Conservation (phyloP, 1,140 invertebrate species). For the Branchinecta lynchi region DNA sequence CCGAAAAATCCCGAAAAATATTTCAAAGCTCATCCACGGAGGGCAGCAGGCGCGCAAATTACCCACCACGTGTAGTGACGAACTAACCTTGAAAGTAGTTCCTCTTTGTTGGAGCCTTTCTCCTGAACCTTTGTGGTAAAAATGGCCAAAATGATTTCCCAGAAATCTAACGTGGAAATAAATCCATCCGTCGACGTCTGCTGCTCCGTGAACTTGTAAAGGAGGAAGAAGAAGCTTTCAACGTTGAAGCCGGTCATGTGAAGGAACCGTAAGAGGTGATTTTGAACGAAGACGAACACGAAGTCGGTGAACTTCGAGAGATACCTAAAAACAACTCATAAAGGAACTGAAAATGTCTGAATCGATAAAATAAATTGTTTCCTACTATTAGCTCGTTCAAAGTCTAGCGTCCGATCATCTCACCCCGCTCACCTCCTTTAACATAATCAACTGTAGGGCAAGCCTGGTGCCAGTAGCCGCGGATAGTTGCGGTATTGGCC, state of each 20-base stretch:
- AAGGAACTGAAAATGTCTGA: too few relatives aligned
- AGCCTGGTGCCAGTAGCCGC: too few relatives aligned
- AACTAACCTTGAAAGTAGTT: not conserved
- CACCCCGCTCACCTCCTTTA: too few relatives aligned
- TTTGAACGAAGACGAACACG: not conserved
- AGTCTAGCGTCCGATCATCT: too few relatives aligned
- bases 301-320: not conserved
- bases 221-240: conserved; percentile 4
- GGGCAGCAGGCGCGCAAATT: too few relatives aligned
- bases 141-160: not conserved
- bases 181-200: not conserved
- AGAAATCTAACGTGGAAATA: not conserved
- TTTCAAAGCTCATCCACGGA: too few relatives aligned
- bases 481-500: too few relatives aligned
- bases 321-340: not conserved
- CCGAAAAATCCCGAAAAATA: too few relatives aligned
- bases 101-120: not conserved
- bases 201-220: not conserved
- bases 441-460: too few relatives aligned
- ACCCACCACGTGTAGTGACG: too few relatives aligned
- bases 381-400: too few relatives aligned
- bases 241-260: not conserved
- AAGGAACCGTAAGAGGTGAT: not conserved
- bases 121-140: not conserved
- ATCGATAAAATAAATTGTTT: too few relatives aligned